phyloP scores from a whole-genome alignment of 1,140 invertebrate genomes.

The Bombus pascuorum region DNA sequence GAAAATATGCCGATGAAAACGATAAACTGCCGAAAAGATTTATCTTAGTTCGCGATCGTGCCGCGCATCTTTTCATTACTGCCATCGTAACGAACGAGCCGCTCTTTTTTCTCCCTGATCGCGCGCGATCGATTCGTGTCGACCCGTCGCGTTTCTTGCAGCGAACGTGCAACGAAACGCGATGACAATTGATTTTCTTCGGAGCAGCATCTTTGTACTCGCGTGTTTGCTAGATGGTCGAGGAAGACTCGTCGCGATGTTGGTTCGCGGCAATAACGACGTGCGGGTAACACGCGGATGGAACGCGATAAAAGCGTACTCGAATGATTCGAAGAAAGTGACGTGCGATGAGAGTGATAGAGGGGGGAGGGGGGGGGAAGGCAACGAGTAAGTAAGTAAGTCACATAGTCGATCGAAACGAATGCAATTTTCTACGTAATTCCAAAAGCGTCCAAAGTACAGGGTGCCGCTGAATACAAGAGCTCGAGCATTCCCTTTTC shows the following conservation, averaged over 20 bases:
- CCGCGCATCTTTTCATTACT: neutral
- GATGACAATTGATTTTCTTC: neutral
- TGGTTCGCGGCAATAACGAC: neutral
- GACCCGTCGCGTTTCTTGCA: neutral
- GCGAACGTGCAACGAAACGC: neutral
- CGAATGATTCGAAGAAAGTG: neutral
- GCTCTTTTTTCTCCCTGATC: neutral
- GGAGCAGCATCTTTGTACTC: neutral
- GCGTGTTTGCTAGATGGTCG: neutral
- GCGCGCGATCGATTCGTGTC: neutral
- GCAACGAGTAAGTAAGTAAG: neutral
- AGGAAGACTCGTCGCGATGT: neutral
- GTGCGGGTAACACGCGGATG: neutral
- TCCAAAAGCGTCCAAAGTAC: slow-evolving; percentile 42
- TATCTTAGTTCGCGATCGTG: neutral
- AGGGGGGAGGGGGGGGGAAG: too few relatives aligned
- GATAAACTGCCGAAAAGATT: neutral
- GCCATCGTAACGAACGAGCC: neutral
- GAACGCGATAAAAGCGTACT: neutral
- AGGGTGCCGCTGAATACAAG: slow-evolving; percentile 32
- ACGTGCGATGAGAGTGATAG: neutral
- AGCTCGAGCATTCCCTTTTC: slow-evolving; percentile 14
- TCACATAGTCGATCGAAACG: slow-evolving; percentile 4
- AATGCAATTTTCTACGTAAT: slow-evolving; percentile 31
- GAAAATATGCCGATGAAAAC: neutral